A percentile compares a stretch with the other conserved stretches of the same genome.
phyloP scores from a whole-genome alignment of 2,797 vertebrate species.

The Pangasius larnaudii region DNA sequence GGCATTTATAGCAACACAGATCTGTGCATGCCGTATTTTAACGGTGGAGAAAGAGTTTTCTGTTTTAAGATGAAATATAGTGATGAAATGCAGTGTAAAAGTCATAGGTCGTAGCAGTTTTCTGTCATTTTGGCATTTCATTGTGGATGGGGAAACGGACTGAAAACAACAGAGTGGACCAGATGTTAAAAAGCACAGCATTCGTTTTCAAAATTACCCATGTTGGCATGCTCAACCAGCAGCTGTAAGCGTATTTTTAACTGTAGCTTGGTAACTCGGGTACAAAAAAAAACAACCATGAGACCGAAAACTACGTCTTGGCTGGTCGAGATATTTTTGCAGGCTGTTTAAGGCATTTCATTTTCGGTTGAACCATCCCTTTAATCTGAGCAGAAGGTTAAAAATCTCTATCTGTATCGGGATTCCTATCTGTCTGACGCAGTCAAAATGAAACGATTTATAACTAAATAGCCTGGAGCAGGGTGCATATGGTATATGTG shows the following conservation, averaged over 20 bases:
- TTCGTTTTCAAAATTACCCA: background rate
- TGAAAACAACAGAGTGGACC: background rate
- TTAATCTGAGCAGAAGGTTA: slow-evolving; percentile 7
- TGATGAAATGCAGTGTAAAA: background rate
- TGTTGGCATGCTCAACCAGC: background rate
- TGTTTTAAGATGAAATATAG: background rate
- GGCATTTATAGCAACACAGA: background rate
- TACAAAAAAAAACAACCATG: background rate
- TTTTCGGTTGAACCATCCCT: background rate
- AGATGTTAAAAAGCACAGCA: background rate
- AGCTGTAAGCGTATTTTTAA: background rate
- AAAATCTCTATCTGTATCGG: background rate
- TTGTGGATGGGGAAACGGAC: background rate
- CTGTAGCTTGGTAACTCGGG: background rate
- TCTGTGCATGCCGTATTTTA: background rate
- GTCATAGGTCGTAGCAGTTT: background rate
- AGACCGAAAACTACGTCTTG: background rate
- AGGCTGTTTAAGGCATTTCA: background rate
- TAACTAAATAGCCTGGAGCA: slow-evolving; percentile 21
- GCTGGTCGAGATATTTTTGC: background rate
- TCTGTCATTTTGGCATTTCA: background rate
- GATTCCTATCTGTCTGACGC: background rate
- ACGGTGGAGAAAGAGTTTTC: background rate
- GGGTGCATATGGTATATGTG: slow-evolving; percentile 10
- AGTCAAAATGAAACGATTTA: background rate